Evolutionary conservation across 1,140 invertebrate genomes (phyloP), one percentile per base, ranked within the genome.

Genomic region (Bradysia coprophila): DNA sequence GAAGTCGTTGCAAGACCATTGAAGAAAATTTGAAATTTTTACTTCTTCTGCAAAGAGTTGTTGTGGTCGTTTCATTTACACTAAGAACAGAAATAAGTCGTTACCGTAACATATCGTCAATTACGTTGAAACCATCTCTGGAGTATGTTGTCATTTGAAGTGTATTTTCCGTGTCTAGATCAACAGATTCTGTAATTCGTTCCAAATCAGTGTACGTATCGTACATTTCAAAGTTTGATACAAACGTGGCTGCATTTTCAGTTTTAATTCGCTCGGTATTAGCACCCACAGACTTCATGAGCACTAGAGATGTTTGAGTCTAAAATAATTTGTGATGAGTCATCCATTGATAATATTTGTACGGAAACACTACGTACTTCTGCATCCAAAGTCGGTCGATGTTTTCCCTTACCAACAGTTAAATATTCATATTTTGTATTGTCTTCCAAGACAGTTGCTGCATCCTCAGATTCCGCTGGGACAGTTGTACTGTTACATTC

Each of bases 221-320:
- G 46, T 71, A 70, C 69, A 82, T 77, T 39, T 79, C 73, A 69
- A 78, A 84, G 47, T 75, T 66, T 5, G 78, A 81, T 0, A 78
- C 76, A 49, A 75, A 78, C 0, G 68, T 65, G 5, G 61, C 62
- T 9, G 63, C 64, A 51, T 78, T 72, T 38, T 56, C 62, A 11
- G 66, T 71, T 42, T 62, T 57, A 2, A 66, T 55, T 31, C 65
- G 57, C 3, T 63, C 60, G 0, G 72, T 63, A 15, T 73, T 65
- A 0, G 77, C 77, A 19, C 67, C 63, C 31, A 74, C 58, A 1
- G 68, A 67, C 53, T 81, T 81, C 1, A 60, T 62, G 1, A 78
- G 55, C 10, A 60, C 49, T 23, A 63, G 59, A 16, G 66, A 53
- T 0, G 79, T 82, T 53, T 84, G 81, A 0, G 75, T 72, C 53